Percentiles rank a stretch among this genome's conserved stretches.
Conservation (phyloP, 2,888 invertebrate species). For the Agrochola lota region DNA sequence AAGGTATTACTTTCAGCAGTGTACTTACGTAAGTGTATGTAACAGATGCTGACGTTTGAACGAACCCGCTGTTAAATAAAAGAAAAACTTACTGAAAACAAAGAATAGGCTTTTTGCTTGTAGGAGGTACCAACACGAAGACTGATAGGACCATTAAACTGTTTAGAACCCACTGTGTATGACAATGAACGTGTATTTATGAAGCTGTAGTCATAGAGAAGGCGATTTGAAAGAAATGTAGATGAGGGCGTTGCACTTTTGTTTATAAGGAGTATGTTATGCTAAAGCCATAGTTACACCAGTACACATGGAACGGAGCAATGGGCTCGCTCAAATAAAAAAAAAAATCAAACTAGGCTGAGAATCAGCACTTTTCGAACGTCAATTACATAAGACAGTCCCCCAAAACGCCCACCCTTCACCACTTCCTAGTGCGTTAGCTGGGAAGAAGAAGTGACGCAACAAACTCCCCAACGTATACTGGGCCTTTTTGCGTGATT, state of each 20-base stretch:
- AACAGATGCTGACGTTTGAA: not conserved
- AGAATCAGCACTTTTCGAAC: no score
- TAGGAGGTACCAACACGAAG: not conserved
- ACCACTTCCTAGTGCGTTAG: no score
- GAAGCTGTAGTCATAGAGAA: not conserved
- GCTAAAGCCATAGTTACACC: no score
- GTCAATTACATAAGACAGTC: no score
- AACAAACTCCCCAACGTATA: no score
- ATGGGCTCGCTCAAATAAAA: no score
- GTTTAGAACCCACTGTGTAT: conserved; percentile 21
- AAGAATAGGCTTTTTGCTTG: not conserved
- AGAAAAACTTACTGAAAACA: not conserved
- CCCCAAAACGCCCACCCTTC: no score
- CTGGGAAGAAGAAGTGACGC: no score
- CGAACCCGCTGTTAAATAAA: not conserved
- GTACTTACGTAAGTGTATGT: not conserved
- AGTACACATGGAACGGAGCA: no score
- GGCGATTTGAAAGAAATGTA: not conserved
- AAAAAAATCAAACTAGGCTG: no score
- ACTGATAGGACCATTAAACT: conserved; percentile 23
- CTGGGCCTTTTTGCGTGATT: no score
- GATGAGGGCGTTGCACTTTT: not conserved
- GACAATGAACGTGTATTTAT: conserved; percentile 24
- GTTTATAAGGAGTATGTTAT: not conserved
- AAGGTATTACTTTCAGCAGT: not conserved